phyloP scores from a whole-genome alignment of 2,113 vertebrate genomes.

The Zingel zingel region DNA sequence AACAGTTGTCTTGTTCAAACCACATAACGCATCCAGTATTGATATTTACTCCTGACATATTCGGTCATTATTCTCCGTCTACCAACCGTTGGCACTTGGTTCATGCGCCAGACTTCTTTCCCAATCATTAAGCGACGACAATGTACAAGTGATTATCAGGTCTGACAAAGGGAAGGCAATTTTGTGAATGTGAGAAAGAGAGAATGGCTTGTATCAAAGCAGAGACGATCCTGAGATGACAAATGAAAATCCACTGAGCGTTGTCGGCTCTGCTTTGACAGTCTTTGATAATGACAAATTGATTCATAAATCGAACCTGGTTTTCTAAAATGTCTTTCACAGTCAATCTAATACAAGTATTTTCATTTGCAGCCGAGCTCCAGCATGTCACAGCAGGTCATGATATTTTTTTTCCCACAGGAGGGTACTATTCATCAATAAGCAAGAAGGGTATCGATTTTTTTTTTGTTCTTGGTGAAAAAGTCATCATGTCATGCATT shows the following conservation, averaged over 20 bases:
- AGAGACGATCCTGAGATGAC: slow-evolving; percentile 38
- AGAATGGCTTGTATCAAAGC: slow-evolving; percentile 43
- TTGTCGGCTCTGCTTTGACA: slow-evolving; percentile 42
- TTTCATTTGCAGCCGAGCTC: slow-evolving; percentile 48
- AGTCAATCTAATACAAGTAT: slow-evolving; percentile 46
- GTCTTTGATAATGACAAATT: slow-evolving; percentile 65
- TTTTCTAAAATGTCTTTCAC: slow-evolving; percentile 51
- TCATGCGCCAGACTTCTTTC: slow-evolving; percentile 18
- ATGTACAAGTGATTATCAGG: slow-evolving; percentile 50
- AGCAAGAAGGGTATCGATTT: not conserved
- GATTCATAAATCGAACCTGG: slow-evolving; percentile 59
- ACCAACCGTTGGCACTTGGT: not conserved
- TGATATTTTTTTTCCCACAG: slow-evolving; percentile 33
- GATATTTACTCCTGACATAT: slow-evolving; percentile 22
- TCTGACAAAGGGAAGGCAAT: slow-evolving; percentile 59
- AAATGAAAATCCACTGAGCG: slow-evolving; percentile 55
- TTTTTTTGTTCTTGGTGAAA: not conserved
- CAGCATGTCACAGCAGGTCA: slow-evolving; percentile 7
- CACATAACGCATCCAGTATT: slow-evolving; percentile 5
- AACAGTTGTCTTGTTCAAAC: slow-evolving; percentile 8
- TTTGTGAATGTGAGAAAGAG: slow-evolving; percentile 39
- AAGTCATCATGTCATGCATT: not conserved
- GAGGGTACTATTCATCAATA: slow-evolving; percentile 29
- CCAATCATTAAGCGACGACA: slow-evolving; percentile 37
- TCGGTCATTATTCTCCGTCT: slow-evolving; percentile 30